Conservation (phyloP, 2,797 vertebrate species). For the Sebastes elongatus region DNA sequence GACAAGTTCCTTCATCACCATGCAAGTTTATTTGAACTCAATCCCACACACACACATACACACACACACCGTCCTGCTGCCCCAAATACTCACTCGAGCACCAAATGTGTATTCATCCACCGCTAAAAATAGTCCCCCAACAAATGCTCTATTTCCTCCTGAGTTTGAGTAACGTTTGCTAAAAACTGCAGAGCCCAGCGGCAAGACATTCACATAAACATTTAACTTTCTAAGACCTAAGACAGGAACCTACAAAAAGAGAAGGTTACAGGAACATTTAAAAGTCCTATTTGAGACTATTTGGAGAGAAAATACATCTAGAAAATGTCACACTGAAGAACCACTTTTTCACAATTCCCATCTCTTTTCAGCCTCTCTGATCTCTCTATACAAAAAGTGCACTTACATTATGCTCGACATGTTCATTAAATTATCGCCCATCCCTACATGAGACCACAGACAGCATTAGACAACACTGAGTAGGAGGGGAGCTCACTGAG, state of each 20-base stretch:
- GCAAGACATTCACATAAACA: neutral
- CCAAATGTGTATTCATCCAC: neutral
- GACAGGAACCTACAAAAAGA: neutral
- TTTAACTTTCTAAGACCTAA: neutral
- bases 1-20: neutral
- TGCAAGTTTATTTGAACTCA: neutral
- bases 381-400: constrained; percentile 1
- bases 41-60: neutral
- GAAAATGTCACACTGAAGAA: neutral
- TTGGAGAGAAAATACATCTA: neutral
- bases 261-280: neutral
- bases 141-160: neutral
- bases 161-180: neutral
- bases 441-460: neutral
- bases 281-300: neutral
- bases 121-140: neutral
- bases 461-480: constrained; percentile 12
- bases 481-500: neutral
- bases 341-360: neutral
- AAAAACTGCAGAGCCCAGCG: neutral
- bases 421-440: neutral
- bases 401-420: constrained; percentile 3
- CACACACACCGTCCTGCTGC: neutral
- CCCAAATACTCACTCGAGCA: neutral
- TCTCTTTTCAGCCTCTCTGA: neutral